Evolutionary conservation across 1,140 invertebrate genomes (phyloP).

Genomic region (Nasonia giraulti): DNA sequence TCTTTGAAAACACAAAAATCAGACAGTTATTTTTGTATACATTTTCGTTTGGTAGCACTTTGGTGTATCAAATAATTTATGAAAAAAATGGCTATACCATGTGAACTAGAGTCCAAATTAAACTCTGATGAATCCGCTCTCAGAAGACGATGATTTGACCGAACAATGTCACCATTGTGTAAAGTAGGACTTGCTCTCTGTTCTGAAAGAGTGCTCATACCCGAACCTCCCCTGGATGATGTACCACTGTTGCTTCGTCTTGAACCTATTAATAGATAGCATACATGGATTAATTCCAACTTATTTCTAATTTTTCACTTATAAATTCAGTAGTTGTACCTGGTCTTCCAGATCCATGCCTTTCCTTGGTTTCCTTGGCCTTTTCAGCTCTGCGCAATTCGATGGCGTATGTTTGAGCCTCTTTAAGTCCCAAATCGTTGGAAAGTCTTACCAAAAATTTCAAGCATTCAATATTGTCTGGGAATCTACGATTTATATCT

Average conservation of each 20-base stretch:
- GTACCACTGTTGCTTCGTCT: constrained; percentile 76
- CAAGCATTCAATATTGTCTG: constrained; percentile 90
- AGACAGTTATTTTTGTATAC: constrained; percentile 50
- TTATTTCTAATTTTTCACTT: not conserved
- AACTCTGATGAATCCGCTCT: constrained; percentile 57
- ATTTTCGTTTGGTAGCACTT: not conserved
- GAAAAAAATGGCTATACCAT: constrained; percentile 49
- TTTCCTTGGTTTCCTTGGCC: constrained; percentile 81
- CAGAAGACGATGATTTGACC: constrained; percentile 51
- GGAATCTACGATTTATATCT: constrained; percentile 85
- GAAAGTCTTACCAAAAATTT: constrained; percentile 88
- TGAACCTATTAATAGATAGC: constrained; percentile 67
- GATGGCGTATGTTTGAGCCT: constrained; percentile 84
- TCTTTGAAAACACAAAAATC: constrained; percentile 71
- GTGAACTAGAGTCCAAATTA: constrained; percentile 53
- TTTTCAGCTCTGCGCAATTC: constrained; percentile 90
- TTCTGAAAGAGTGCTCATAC: constrained; percentile 74
- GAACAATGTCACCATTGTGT: constrained; percentile 56
- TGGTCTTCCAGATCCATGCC: constrained; percentile 77
- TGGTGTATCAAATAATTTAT: not conserved
- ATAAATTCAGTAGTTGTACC: constrained; percentile 64
- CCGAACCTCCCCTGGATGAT: constrained; percentile 76
- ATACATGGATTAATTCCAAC: not conserved
- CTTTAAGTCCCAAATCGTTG: constrained; percentile 88
- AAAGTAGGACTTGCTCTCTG: constrained; percentile 64